A percentile compares a stretch with the other conserved stretches of the same genome.
Evolutionary conservation across 53 echinoderm and acorn worm genomes (phyloP).

Genomic region (Antedon mediterranea): DNA sequence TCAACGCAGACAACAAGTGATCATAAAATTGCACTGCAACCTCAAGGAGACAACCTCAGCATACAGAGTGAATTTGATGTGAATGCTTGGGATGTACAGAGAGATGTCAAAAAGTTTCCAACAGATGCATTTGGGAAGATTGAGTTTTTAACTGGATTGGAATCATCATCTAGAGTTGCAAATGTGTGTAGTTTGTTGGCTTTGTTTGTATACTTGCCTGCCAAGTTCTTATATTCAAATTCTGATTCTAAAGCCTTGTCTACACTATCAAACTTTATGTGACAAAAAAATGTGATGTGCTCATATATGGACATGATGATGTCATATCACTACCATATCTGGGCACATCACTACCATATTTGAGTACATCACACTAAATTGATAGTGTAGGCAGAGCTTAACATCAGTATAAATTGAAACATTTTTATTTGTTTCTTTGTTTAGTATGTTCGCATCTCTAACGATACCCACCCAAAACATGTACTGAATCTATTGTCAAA

Average conservation of each 20-base stretch:
- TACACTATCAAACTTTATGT: too few species aligned
- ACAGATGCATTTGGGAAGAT: slow-evolving; percentile 65
- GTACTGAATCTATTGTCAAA: slow-evolving; percentile 39
- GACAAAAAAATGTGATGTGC: too few species aligned
- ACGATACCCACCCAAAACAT: slow-evolving; percentile 37
- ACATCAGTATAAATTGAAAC: too few species aligned
- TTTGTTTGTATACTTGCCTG: too few species aligned
- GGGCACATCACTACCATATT: too few species aligned
- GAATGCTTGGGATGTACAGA: slow-evolving; percentile 16
- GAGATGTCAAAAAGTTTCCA: slow-evolving; percentile 36
- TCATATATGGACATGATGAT: too few species aligned
- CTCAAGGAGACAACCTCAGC: not conserved
- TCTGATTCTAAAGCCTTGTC: too few species aligned
- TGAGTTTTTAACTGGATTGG: slow-evolving; percentile 12
- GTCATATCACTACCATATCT: too few species aligned
- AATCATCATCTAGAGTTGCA: not conserved
- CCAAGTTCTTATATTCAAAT: too few species aligned
- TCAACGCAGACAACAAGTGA: not conserved
- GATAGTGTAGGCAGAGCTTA: too few species aligned
- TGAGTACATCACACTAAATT: too few species aligned
- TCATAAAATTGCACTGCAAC: not conserved
- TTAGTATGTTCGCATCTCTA: slow-evolving; percentile 68
- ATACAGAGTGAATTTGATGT: not conserved
- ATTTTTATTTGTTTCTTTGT: too few species aligned
- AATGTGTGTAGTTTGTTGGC: not conserved